These are phyloP conservation scores for Formica selysi DNA, from an alignment of 1,140 invertebrate species.

Conservation along the genomic window DNA sequence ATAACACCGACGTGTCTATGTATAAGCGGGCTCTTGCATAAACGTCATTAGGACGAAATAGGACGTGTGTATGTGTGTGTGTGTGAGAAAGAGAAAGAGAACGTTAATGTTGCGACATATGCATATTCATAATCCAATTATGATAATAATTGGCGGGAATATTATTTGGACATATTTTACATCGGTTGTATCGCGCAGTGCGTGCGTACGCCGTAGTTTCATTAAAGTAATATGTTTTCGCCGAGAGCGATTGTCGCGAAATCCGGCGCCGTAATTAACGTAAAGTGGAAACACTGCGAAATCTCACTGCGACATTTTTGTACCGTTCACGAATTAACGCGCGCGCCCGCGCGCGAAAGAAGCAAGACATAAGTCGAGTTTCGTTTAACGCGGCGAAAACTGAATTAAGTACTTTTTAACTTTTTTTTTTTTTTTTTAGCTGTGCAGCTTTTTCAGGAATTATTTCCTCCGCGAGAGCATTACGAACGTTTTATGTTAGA, in stretches of 20 bases:
- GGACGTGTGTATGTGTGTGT: too few species aligned
- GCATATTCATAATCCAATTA: constrained; percentile 69
- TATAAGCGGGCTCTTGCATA: not conserved
- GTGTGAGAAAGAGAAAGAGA: too few species aligned
- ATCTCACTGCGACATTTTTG: constrained; percentile 25
- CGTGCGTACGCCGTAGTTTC: not conserved
- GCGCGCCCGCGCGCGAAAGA: not conserved
- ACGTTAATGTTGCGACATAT: constrained; percentile 46
- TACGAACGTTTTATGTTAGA: not conserved
- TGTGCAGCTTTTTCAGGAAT: not conserved
- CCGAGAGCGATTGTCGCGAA: constrained; percentile 3
- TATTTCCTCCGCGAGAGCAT: not conserved
- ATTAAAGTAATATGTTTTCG: constrained; percentile 29
- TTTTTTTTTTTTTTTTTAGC: constrained; percentile 3
- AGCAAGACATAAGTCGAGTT: not conserved
- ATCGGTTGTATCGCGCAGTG: not conserved
- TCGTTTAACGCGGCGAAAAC: constrained; percentile 33
- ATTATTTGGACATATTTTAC: constrained; percentile 55
- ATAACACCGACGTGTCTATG: not conserved
- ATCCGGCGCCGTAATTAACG: constrained; percentile 50
- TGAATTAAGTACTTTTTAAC: constrained; percentile 40
- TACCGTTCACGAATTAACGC: constrained; percentile 22
- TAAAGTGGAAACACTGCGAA: constrained; percentile 25
- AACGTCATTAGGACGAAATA: constrained; percentile 35
- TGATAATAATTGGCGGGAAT: constrained; percentile 59